phyloP scores from a whole-genome alignment of 2,888 invertebrate genomes.

The Cataglyphis rosenhaueri region DNA sequence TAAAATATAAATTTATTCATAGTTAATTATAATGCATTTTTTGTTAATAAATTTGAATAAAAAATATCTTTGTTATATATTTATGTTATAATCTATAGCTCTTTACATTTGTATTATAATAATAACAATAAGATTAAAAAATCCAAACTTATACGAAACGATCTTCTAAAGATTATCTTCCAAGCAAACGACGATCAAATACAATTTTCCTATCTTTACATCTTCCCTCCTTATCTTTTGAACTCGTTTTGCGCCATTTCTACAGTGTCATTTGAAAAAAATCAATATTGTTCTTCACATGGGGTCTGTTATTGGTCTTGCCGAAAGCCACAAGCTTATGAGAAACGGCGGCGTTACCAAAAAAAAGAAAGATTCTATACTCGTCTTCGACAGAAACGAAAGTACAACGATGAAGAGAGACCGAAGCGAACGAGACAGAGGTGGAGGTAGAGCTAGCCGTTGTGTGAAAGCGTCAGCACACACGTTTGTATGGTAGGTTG shows the following conservation, averaged over 20 bases:
- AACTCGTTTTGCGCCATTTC: slow-evolving; percentile 20
- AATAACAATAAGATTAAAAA: background rate
- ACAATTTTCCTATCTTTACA: background rate
- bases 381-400: slow-evolving; percentile 50
- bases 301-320: slow-evolving; percentile 56
- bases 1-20: background rate
- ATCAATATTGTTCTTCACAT: slow-evolving; percentile 49
- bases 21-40: background rate
- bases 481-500: slow-evolving; percentile 80
- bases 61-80: background rate
- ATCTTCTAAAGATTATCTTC: slow-evolving; percentile 3
- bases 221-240: background rate
- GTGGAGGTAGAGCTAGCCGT: slow-evolving; percentile 63
- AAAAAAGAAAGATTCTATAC: slow-evolving; percentile 54
- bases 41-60: background rate
- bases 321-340: slow-evolving; percentile 58
- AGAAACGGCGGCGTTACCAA: slow-evolving; percentile 8
- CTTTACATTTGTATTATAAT: slow-evolving; percentile 3
- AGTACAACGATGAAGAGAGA: slow-evolving; percentile 54
- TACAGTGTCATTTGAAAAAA: slow-evolving; percentile 16
- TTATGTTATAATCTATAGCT: background rate
- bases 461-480: slow-evolving; percentile 79
- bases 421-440: slow-evolving; percentile 55
- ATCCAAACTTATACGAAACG: background rate
- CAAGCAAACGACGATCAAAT: slow-evolving; percentile 18